Evolutionary conservation across 2,113 vertebrate species (phyloP).

Genomic region (Notothenia coriiceps): DNA sequence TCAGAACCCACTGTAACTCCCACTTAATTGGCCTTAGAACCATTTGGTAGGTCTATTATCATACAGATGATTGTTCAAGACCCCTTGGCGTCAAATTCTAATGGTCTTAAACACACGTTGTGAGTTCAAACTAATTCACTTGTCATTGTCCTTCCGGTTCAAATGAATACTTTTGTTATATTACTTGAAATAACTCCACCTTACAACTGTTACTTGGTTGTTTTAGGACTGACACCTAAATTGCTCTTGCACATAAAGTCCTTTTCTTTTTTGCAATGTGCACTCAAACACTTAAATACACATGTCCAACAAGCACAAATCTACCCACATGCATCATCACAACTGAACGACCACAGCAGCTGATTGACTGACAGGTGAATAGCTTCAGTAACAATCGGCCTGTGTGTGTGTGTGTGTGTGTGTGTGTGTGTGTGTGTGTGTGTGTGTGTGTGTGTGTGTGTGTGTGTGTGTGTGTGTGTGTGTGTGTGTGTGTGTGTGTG

Average conservation of each 20-base stretch:
- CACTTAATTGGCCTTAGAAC: too few relatives aligned
- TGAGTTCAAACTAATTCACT: too few relatives aligned
- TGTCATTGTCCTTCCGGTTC: too few relatives aligned
- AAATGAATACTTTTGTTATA: too few relatives aligned
- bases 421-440: background rate
- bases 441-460: conserved; percentile 11
- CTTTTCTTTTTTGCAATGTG: background rate
- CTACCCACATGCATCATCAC: background rate
- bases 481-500: conserved; percentile 2
- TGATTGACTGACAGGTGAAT: conserved; percentile 39
- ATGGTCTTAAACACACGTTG: too few relatives aligned
- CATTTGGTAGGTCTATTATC: too few relatives aligned
- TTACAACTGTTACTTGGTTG: background rate
- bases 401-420: conserved; percentile 3
- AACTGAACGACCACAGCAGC: background rate
- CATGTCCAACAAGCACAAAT: background rate
- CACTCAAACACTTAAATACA: background rate
- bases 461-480: background rate
- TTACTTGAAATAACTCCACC: too few relatives aligned
- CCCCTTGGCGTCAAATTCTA: too few relatives aligned
- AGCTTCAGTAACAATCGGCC: background rate
- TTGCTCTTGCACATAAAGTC: background rate
- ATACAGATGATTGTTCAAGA: too few relatives aligned
- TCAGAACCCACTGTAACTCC: too few relatives aligned
- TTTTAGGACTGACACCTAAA: background rate